Evolutionary conservation across 2,113 vertebrate genomes (phyloP).

Genomic region (Cyprinodon variegatus): DNA sequence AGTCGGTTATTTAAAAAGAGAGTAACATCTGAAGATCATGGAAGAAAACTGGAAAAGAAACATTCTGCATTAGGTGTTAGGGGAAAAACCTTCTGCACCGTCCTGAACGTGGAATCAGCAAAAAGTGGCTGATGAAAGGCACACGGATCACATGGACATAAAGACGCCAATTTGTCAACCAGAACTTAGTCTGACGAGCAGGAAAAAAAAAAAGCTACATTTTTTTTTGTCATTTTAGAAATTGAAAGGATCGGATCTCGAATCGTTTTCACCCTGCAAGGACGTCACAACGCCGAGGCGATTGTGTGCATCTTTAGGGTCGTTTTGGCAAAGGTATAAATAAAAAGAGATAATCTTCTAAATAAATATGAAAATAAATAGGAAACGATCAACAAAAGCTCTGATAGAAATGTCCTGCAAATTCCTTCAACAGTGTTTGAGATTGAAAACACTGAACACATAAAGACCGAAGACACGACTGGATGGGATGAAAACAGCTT

Average conservation of each 20-base stretch:
- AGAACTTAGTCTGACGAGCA: background rate
- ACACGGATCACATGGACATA: background rate
- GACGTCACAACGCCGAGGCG: conserved; percentile 4
- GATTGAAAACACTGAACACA: conserved; percentile 47
- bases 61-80: conserved; percentile 8
- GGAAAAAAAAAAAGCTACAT: conserved; percentile 1
- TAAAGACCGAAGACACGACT: conserved; percentile 14
- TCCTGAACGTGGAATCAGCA: background rate
- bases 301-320: conserved; percentile 24
- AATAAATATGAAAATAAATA: conserved; percentile 82
- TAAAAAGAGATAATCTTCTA: conserved; percentile 67
- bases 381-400: conserved; percentile 19
- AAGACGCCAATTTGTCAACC: background rate
- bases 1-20: background rate
- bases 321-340: conserved; percentile 71
- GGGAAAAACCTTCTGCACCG: background rate
- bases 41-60: conserved; percentile 10
- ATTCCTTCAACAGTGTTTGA: conserved; percentile 28
- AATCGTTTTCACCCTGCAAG: conserved; percentile 33
- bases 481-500: conserved; percentile 5
- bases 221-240: conserved; percentile 3
- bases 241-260: conserved; percentile 39
- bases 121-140: conserved; percentile 10
- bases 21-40: background rate
- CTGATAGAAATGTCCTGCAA: conserved; percentile 38